Base-by-base conservation (phyloP, 2,113 vertebrate genomes). In the Clupea harengus region DNA sequence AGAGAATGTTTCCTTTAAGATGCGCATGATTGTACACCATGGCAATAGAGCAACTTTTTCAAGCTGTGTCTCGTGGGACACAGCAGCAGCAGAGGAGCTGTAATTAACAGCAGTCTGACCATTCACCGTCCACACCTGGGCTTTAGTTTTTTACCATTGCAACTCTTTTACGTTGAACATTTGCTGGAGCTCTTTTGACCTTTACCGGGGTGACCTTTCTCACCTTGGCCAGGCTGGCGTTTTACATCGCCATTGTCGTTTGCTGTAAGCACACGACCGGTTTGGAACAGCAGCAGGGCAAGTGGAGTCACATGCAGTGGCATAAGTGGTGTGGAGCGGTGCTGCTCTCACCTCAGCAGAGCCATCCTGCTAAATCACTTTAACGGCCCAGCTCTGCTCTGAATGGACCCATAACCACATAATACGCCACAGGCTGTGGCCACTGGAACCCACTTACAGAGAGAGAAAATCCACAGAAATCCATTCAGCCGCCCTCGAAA, bases 391-490 rank as follows among this genome's bases (percentile, higher is more conserved):
- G 86, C 88, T 89, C 86, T 82, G 82, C 86, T 83, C 84, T 82
- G 86, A 90, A 89, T 87, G 89, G 86, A 85, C 88, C 87, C 89
- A 89, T 91, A 89, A 91, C 86, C 84, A 84, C 87, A 87, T 90
- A 88, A 90, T 91, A 89, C 88, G 87, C 88, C 88, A 87, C 89
- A 82, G 87, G 87, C 91, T 85, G 85, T 28, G 83, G 88, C 83
- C 84, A 82, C 67, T 85, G 57, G 83, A 64, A 57, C 81, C 82
- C 88, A 86, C 86, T 89, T 87, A 84, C 85, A 82, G 83, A 81
- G 86, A 81, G 86, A 86, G 83, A 84, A 78, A 78, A 78, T 78
- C 72, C 72, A 78, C 28, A 78, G 72, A 78, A 78, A 89, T 89
- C 39, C 39, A 39, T 39, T 39, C 39, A 39, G 39, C 39, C 2